phyloP scores from a whole-genome alignment of 2,888 invertebrate genomes.

The Allophyes oxyacanthae region DNA sequence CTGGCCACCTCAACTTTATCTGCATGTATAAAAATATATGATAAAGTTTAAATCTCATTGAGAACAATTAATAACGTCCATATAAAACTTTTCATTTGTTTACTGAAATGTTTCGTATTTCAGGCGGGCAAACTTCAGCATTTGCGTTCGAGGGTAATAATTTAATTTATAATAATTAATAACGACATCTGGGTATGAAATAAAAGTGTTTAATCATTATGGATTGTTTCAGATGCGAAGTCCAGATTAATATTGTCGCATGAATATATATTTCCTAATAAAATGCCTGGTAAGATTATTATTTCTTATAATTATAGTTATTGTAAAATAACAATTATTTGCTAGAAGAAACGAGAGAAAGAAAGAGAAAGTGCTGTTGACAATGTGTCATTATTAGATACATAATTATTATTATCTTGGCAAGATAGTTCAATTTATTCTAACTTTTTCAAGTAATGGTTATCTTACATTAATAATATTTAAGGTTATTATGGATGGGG shows the following conservation, averaged over 20 bases:
- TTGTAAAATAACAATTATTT: too few relatives aligned
- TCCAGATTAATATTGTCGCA: constrained; percentile 62
- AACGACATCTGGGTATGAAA: constrained; percentile 19
- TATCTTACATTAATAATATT: too few relatives aligned
- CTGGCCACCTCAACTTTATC: neutral
- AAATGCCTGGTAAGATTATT: constrained; percentile 64
- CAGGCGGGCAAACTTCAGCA: constrained; percentile 43
- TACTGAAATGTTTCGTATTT: constrained; percentile 44
- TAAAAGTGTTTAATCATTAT: constrained; percentile 39
- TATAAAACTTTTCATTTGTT: constrained; percentile 41
- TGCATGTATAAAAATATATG: neutral
- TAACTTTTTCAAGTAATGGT: too few relatives aligned
- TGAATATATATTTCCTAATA: constrained; percentile 65
- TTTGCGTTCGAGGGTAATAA: constrained; percentile 46
- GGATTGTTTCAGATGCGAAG: constrained; percentile 61
- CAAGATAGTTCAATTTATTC: too few relatives aligned
- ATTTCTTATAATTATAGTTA: too few relatives aligned
- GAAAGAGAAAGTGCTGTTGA: too few relatives aligned
- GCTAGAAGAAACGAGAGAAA: too few relatives aligned
- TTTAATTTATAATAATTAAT: constrained; percentile 47
- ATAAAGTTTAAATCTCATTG: constrained; percentile 14
- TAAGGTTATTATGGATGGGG: too few relatives aligned
- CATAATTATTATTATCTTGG: too few relatives aligned
- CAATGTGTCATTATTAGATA: too few relatives aligned
- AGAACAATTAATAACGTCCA: constrained; percentile 31